Percentiles rank a stretch among this genome's conserved stretches.
These are phyloP conservation scores for Panagrolaimus sp. DNA, from an alignment of 1,140 invertebrate genomes.

Conservation along the genomic window DNA sequence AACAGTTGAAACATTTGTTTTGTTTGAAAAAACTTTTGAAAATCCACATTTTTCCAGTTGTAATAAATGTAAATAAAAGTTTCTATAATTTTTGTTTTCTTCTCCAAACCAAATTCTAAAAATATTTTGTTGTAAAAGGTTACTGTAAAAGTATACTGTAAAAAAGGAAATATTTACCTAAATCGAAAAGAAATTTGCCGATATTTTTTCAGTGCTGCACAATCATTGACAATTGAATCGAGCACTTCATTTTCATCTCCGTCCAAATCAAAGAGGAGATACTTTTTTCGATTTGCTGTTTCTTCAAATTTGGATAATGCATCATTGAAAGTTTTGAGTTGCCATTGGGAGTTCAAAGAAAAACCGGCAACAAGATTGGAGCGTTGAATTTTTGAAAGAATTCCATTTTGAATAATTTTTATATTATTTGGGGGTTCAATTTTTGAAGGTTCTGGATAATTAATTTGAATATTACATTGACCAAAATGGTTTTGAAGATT, in stretches of 20 bases:
- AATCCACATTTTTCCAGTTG: constrained; percentile 8
- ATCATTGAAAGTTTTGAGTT: neutral
- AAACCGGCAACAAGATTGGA: neutral
- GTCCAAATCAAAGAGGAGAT: constrained; percentile 10
- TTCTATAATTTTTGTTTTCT: constrained; percentile 5
- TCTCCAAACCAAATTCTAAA: constrained; percentile 6
- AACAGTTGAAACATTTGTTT: neutral
- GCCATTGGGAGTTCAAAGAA: neutral
- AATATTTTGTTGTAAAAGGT: neutral
- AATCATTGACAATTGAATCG: constrained; percentile 1
- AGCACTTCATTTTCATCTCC: constrained; percentile 15
- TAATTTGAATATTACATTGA: neutral
- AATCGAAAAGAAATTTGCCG: constrained; percentile 2
- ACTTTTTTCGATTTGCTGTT: neutral
- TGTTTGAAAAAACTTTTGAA: neutral
- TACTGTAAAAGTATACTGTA: neutral
- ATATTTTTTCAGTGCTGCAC: neutral
- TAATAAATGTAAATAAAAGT: neutral
- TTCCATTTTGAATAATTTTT: constrained; percentile 7
- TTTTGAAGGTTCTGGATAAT: neutral
- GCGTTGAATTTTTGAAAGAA: neutral
- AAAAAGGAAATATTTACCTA: constrained; percentile 15
- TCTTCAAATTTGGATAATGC: neutral
- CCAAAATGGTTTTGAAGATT: neutral
- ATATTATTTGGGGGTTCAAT: neutral